These are phyloP conservation scores for Melinaea menophilus DNA, from an alignment of 2,888 invertebrate genomes.

Conservation along the genomic window DNA sequence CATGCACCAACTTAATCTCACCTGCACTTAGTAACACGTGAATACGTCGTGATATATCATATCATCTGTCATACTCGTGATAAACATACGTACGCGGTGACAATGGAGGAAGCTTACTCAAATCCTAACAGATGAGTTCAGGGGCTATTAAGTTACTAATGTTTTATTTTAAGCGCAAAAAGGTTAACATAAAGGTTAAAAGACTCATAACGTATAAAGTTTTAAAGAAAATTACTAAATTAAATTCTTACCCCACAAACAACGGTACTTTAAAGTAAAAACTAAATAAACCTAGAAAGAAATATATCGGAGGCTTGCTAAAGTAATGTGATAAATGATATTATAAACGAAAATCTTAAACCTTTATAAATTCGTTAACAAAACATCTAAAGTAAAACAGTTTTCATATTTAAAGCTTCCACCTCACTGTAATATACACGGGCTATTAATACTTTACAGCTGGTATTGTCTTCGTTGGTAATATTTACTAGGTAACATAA, in stretches of 20 bases:
- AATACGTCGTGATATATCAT: slow-evolving; percentile 64
- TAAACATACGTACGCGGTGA: slow-evolving; percentile 23
- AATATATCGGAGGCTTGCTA: no score
- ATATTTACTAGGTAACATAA: slow-evolving; percentile 27
- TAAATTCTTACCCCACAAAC: no score
- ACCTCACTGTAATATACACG: slow-evolving; percentile 16
- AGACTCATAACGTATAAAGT: no score
- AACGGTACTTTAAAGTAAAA: no score
- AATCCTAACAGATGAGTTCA: slow-evolving; percentile 4
- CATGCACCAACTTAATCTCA: slow-evolving; percentile 56
- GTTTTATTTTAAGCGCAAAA: no score
- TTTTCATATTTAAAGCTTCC: slow-evolving; percentile 13
- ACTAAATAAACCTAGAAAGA: no score
- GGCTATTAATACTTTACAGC: slow-evolving; percentile 16
- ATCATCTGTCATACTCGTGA: slow-evolving; percentile 50
- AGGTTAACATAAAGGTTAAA: no score
- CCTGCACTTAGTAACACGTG: slow-evolving; percentile 41
- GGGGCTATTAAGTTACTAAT: background rate
- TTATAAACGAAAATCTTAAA: no score
- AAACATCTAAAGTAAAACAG: background rate
- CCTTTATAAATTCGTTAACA: no score
- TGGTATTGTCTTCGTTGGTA: slow-evolving; percentile 24
- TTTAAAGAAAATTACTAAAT: no score
- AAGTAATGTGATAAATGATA: no score
- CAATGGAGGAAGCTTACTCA: slow-evolving; percentile 13